Evolutionary conservation across 37 sponge, comb jelly and placozoan genomes (phyloP), one percentile per base, ranked within the genome.

Genomic region (Spongilla lacustris): DNA sequence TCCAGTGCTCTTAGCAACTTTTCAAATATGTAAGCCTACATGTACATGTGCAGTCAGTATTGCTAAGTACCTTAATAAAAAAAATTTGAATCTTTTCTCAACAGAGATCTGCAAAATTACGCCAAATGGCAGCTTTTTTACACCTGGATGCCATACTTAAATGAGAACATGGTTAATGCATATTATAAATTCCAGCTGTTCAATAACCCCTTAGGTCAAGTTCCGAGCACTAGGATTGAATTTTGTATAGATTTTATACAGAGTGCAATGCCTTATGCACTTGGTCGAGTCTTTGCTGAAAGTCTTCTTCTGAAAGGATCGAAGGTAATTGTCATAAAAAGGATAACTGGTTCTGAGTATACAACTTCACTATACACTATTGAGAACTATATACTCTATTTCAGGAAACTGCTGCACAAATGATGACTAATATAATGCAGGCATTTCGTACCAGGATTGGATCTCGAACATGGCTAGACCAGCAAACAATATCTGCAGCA

Each of bases 51-150:
- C n/a, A n/a, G n/a, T n/a, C n/a, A n/a, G n/a, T n/a, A n/a, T n/a
- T n/a, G n/a, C n/a, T n/a, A n/a, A n/a, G n/a, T n/a, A n/a, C n/a
- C n/a, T n/a, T n/a, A n/a, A n/a, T n/a, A n/a, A n/a, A n/a, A n/a
- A n/a, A n/a, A n/a, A n/a, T n/a, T n/a, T n/a, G n/a, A n/a, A n/a
- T n/a, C n/a, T n/a, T n/a, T 22, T 35, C 29, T 6, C n/a, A 2
- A 33, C 58, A 79, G 80, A 4, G 81, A 28, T 38, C 27, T 88
- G 37, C 50, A 81, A 70, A 81, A 88, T 73, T 88, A 88, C 75
- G 81, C 67, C 46, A 81, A 88, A 67, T 88, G 88, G 88, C 76
- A 75, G 49, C 68, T 81, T 5, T 46, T 72, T 2, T 27, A 49
- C 0, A 75, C 36, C 23, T 81, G 74, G 73, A 74, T 88, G 22